Conservation (phyloP, 1,140 invertebrate species). For the Aphis gossypii region DNA sequence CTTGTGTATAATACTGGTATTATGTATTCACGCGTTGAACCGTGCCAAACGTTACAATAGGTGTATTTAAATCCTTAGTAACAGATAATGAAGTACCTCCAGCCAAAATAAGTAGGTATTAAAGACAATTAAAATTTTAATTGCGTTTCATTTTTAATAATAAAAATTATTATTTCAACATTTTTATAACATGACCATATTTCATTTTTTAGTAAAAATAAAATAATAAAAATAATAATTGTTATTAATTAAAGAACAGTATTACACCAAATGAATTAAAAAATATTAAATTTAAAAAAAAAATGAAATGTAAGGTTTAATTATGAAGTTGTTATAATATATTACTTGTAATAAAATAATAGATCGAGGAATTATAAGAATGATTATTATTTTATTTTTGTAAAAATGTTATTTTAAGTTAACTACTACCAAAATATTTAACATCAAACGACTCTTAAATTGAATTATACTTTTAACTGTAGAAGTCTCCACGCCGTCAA, state of each 20-base stretch:
- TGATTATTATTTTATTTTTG: not conserved
- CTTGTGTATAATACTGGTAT: not conserved
- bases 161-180: not conserved
- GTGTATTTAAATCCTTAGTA: not conserved
- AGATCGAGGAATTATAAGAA: not conserved
- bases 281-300: not conserved
- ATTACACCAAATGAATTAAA: not conserved
- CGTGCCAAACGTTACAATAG: not conserved
- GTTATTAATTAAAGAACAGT: not conserved
- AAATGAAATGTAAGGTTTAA: not conserved
- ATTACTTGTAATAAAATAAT: not conserved
- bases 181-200: not conserved
- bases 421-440: not conserved
- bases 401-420: not conserved
- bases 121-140: not conserved
- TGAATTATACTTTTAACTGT: not conserved
- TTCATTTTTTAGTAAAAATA: not conserved
- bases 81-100: not conserved
- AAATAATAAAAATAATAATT: not conserved
- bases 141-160: slow-evolving; percentile 1
- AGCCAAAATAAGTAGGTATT: not conserved
- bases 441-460: not conserved
- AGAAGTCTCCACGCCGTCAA: not conserved
- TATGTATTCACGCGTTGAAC: not conserved
- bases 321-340: not conserved